phyloP scores from a whole-genome alignment of 2,888 invertebrate genomes.

The Apamea epomidion region DNA sequence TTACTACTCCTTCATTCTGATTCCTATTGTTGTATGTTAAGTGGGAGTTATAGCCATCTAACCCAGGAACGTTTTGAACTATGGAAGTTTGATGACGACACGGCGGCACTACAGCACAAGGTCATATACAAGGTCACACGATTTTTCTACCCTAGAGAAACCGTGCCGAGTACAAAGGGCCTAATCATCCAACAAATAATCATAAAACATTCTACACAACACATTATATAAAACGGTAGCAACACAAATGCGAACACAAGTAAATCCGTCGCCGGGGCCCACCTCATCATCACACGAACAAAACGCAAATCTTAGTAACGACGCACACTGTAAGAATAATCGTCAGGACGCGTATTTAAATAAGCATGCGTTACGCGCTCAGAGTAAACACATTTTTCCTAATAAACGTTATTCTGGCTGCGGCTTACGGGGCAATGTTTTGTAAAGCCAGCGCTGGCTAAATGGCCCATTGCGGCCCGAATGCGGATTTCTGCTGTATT shows the following conservation, averaged over 20 bases:
- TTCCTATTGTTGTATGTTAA: too few relatives aligned
- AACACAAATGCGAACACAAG: conserved; percentile 31
- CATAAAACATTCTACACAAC: conserved; percentile 18
- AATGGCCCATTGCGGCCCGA: conserved; percentile 85
- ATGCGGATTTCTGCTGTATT: conserved; percentile 85
- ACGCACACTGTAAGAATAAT: conserved; percentile 44
- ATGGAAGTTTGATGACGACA: background rate
- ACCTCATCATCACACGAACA: conserved; percentile 54
- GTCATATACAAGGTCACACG: background rate
- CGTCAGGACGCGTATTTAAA: conserved; percentile 65
- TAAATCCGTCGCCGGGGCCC: conserved; percentile 40
- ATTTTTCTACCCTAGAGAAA: background rate
- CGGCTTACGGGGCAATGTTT: conserved; percentile 84
- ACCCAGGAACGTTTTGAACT: too few relatives aligned
- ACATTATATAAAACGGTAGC: conserved; percentile 28
- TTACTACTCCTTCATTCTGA: too few relatives aligned
- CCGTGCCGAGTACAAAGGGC: background rate
- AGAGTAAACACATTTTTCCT: conserved; percentile 84
- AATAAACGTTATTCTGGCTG: conserved; percentile 83
- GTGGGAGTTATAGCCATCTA: too few relatives aligned
- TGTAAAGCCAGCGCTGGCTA: conserved; percentile 84
- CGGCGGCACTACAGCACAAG: background rate
- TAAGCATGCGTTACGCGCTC: conserved; percentile 75
- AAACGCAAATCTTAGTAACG: conserved; percentile 58
- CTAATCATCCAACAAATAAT: conserved; percentile 18